Evolutionary conservation across 2,888 invertebrate species (phyloP), one percentile per base, ranked within the genome.

Genomic region (Coelopa pilipes): DNA sequence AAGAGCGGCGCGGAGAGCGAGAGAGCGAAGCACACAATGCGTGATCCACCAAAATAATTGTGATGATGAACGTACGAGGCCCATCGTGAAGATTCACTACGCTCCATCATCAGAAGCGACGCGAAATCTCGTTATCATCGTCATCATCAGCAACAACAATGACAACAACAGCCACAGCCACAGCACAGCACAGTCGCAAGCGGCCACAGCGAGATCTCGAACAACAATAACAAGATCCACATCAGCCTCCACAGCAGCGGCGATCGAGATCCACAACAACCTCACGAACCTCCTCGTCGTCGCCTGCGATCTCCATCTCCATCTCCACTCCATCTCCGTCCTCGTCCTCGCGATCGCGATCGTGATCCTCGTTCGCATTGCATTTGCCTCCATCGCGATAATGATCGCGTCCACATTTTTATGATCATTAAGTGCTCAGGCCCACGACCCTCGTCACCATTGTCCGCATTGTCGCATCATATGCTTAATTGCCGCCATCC

Each of bases 81-180:
- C 53, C 46, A 66, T 67, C 73, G 79, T 81, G 81, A 80, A 83
- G 78, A 81, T 81, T 82, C 83, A 80, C 81, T 76, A 76, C 76
- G 76, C 76, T 82, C 78, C 81, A 80, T 80, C 81, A 82, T 80
- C 82, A 76, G 77, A 75, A 66, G 63, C 72, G 69, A 19, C 62
- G n/a, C 24, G 12, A 60, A 46, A 65, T 55, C 71, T 76, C 77
- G 66, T 70, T 74, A 76, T 76, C 75, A 74, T 74, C 76, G 74
- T 72, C 65, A 70, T 46, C 63, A 62, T 74, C 68, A 7, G 66
- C 49, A 57, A 50, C 47, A 69, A 15, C 57, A 21, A 19, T 59
- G 13, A n/a, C n/a, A 46, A 55, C 19, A 53, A 53, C 53, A 53
- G 10, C 53, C 3, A 53, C 53, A 53, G 10, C 49, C 10, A 13